Base-by-base conservation (phyloP, 1,140 invertebrate species). In the Helicorthomorpha holstii region DNA sequence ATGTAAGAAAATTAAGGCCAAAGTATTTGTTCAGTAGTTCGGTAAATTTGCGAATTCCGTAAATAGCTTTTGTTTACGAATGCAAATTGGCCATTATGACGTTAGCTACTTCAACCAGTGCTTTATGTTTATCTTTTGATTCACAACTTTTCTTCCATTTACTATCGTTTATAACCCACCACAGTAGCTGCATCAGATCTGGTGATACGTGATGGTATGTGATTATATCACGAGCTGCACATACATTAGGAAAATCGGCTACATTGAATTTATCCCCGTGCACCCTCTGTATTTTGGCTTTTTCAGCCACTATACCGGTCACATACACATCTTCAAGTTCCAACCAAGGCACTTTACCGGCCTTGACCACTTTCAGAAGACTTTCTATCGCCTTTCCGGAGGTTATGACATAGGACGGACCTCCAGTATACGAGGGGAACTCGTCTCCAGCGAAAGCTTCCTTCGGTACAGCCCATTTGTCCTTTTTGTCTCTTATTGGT, bases 321-420 rank as follows among this genome's bases (percentile, higher is more conserved):
- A 72, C 57, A 56, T 62, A 73, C 2, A 69, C 68, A 54, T 73
- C 71, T 53, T 63, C 61, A 16, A 63, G 38, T 19, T 56, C 54
- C 24, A 63, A 54, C 16, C 53, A 42, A 23, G 38, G 38, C 43
- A 50, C 29, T 27, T 54, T 50, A 14, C 55, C 16, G 22, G 51
- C 53, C n/a, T n/a, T n/a, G n/a, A n/a, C n/a, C 3, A 49, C 50
- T 21, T 59, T 49, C 22, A 54, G 57, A 3, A 62, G 49, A 41
- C 34, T 25, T 10, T 41, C 29, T 2, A 50, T 50, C 0, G 56
- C 43, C 41, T 59, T 56, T 16, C 53, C 52, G n/a, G n/a, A n/a
- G 16, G 56, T 53, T 10, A 62, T 52, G 2, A 62, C 27, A 42
- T 62, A 62, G 3, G 59, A 55, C 10, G 60, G 57, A n/a, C 61